A percentile compares a stretch with the other conserved stretches of the same genome.
These are phyloP conservation scores for Macaria notata DNA, from an alignment of 2,888 invertebrate genomes.

Conservation along the genomic window DNA sequence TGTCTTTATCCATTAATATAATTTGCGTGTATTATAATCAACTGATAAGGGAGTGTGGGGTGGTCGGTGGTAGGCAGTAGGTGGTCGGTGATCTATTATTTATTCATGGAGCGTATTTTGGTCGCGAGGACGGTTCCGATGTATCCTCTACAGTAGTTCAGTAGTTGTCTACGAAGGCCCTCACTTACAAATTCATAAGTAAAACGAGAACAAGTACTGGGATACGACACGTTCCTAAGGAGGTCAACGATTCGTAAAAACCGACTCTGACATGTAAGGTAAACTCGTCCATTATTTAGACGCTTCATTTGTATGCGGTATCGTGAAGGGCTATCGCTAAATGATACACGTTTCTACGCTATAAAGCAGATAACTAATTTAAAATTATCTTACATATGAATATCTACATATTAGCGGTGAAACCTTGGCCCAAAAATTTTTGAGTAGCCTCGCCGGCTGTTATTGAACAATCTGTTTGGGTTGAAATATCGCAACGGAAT, in stretches of 20 bases:
- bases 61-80: conserved; percentile 38
- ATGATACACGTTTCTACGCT: conserved; percentile 53
- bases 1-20: conserved; percentile 29
- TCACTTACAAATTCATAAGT: conserved; percentile 52
- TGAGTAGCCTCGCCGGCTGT: conserved; percentile 64
- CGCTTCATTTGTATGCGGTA: conserved; percentile 18
- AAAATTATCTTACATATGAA: conserved; percentile 63
- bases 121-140: conserved; percentile 62
- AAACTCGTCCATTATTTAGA: conserved; percentile 40
- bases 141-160: no score
- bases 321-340: conserved; percentile 28
- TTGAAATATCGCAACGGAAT: conserved; percentile 67
- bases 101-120: conserved; percentile 76
- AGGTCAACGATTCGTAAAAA: conserved; percentile 33
- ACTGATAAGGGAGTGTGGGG: conserved; percentile 54
- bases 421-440: conserved; percentile 76
- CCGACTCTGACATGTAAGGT: conserved; percentile 29
- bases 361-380: conserved; percentile 46
- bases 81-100: conserved; percentile 65
- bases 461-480: conserved; percentile 67
- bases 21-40: conserved; percentile 48
- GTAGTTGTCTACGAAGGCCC: conserved; percentile 42
- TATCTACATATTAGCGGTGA: conserved; percentile 67
- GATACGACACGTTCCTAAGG: conserved; percentile 38
- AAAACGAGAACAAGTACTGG: conserved; percentile 39